Conservation (phyloP, 2,888 invertebrate species). For the Dermolepida albohirtum region DNA sequence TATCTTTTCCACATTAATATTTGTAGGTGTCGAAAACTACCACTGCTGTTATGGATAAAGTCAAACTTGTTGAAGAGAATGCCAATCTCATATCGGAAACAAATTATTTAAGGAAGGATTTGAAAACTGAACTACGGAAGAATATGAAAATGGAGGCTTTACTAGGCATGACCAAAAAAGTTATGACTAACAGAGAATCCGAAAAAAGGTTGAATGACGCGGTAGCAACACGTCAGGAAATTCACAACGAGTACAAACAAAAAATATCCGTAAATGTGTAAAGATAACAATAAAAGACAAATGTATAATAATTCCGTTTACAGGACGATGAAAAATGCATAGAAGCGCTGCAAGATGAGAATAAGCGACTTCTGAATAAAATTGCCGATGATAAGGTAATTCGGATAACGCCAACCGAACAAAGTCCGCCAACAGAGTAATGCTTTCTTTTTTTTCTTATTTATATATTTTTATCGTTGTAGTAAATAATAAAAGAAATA, state of each 20-base stretch:
- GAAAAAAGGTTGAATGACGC: slow-evolving; percentile 74
- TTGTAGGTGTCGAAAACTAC: slow-evolving; percentile 61
- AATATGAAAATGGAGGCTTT: slow-evolving; percentile 79
- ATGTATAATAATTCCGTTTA: slow-evolving; percentile 28
- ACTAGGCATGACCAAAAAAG: slow-evolving; percentile 72
- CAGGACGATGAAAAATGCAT: slow-evolving; percentile 68
- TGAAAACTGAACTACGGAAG: slow-evolving; percentile 74
- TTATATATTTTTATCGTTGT: too few relatives aligned
- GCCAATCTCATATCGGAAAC: slow-evolving; percentile 81
- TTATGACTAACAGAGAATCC: slow-evolving; percentile 71
- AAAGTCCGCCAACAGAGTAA: background rate
- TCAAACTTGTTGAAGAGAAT: slow-evolving; percentile 74
- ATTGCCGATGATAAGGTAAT: slow-evolving; percentile 44
- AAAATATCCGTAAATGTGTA: slow-evolving; percentile 64
- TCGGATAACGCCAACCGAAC: too few relatives aligned
- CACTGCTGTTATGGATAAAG: slow-evolving; percentile 60
- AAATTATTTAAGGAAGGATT: slow-evolving; percentile 77
- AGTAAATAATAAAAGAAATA: too few relatives aligned
- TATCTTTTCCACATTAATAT: too few relatives aligned
- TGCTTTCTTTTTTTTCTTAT: too few relatives aligned
- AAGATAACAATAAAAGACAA: background rate
- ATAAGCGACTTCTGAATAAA: slow-evolving; percentile 54
- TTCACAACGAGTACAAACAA: slow-evolving; percentile 69
- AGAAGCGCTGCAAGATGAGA: slow-evolving; percentile 38
- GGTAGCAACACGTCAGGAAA: slow-evolving; percentile 71